Base-by-base conservation (phyloP, 23 tunicate genomes). In the Phallusia fumigata region DNA sequence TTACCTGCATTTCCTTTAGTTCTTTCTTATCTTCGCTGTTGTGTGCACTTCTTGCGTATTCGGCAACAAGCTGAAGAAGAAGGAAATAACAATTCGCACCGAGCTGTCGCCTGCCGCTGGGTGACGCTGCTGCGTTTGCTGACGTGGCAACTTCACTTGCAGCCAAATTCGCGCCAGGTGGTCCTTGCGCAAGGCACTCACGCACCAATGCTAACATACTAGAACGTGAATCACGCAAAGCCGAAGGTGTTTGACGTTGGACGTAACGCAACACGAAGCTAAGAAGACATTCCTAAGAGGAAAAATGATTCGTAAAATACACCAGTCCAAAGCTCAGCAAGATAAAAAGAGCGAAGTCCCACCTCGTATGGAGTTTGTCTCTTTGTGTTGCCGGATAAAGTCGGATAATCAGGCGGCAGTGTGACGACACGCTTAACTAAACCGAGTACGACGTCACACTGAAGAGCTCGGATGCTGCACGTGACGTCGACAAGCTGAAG, bases 1-100 rank as follows among this genome's bases (percentile, higher is more conserved):
- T 33, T 72, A 88, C 93, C 85, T 93, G 98, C 73, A 93, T 65
- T 40, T 93, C 98, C 73, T 88, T 88, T 53, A 88, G 93, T 18
- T 93, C 88, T 44, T 93, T 93, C 76, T 93, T 93, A 36, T 84
- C 89, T 33, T 82, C 74, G 40, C 81, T 76, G 19, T 80, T 72
- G 26, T 85, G 81, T 35, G 83, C 80, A 32, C 88, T 72, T 45
- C 80, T 73, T 76, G 86, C 98, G 86, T 80, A 81, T 78, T 93
- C 98, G 18, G 90, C 52, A 49, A 93, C 78, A 5, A 93, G 36
- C 73, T 64, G 81, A 26, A 93, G 40, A 58, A 88, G 84, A 19
- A 88, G 49, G 81, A 93, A 93, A 76, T 85, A 51, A 40, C 87
- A 88, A 45, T 74, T 85, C 28, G 93, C 52, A 18, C 86, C 76